These are phyloP conservation scores for Lordiphosa mommai DNA, from an alignment of 1,140 invertebrate species.

Conservation along the genomic window DNA sequence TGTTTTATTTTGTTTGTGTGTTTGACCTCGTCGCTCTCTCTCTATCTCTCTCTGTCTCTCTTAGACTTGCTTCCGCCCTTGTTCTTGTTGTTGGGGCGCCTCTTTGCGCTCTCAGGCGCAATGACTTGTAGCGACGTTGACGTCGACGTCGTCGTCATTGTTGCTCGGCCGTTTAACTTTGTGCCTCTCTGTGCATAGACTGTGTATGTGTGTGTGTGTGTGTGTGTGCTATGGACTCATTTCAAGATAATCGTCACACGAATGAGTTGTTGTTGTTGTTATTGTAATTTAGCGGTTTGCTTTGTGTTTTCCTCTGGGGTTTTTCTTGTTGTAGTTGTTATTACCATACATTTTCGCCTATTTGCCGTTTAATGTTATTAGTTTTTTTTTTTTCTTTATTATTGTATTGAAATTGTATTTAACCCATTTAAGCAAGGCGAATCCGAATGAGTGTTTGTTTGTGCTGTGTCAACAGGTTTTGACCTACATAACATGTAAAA, in stretches of 20 bases:
- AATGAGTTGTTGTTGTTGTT: conserved; percentile 57
- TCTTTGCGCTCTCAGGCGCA: conserved; percentile 36
- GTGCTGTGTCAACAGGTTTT: conserved; percentile 68
- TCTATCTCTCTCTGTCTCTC: conserved; percentile 27
- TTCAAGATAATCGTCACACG: conserved; percentile 74
- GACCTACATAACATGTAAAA: conserved; percentile 50
- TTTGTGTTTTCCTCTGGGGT: conserved; percentile 19
- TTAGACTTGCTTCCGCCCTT: conserved; percentile 56
- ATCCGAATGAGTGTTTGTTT: conserved; percentile 26
- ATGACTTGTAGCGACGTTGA: conserved; percentile 56
- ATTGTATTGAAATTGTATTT: conserved; percentile 58
- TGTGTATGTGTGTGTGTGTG: neutral
- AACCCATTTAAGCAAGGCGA: conserved; percentile 44
- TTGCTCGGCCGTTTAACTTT: conserved; percentile 74
- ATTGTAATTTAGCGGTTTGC: conserved; percentile 69
- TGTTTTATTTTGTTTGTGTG: conserved; percentile 58
- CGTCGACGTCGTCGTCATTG: conserved; percentile 51
- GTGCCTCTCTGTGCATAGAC: conserved; percentile 7
- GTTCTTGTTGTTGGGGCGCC: conserved; percentile 12
- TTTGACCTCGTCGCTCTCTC: conserved; percentile 56
- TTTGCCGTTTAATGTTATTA: conserved; percentile 65
- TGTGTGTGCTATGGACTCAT: conserved; percentile 66
- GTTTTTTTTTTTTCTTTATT: conserved; percentile 23
- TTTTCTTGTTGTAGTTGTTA: conserved; percentile 7
- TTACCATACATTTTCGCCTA: too few relatives aligned